Evolutionary conservation across 2,797 vertebrate genomes (phyloP), one percentile per base, ranked within the genome.

Genomic region (Parambassis ranga): DNA sequence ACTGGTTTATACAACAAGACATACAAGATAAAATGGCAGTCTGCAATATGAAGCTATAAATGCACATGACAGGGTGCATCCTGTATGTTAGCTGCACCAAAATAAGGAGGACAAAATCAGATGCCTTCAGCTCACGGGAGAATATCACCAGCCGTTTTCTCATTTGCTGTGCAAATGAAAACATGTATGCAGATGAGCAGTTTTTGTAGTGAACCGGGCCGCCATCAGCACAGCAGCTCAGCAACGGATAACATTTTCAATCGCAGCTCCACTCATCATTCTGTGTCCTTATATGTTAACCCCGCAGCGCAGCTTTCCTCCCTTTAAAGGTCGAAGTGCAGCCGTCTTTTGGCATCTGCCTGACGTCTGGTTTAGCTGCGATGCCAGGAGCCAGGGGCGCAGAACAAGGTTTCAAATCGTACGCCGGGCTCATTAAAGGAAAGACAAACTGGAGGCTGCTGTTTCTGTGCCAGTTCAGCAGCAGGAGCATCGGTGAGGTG

Each of bases 391-490:
- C 74, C 63, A 18, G 52, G 57, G 55, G 71, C 1, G 52, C 35
- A 26, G 47, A 63, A 82, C 82, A 46, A 66, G 75, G 62, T 82
- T 65, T 65, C n/a, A 56, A 84, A 79, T 73, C 37, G 46, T 64
- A 38, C 75, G 48, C 38, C 60, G 1, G 46, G 75, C 81, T 83
- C 80, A 81, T 87, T 82, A 84, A 72, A 72, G 33, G 22, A 57
- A 57, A 73, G 64, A 58, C 23, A 9, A 70, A 75, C 32, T 68
- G 71, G 76, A 71, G 47, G 79, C 47, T 32, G 43, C 28, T 28
- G 5, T 24, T 76, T 71, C 35, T 9, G 39, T 73, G 85, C 82
- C 85, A 85, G 56, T 78, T 81, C 82, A 65, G 84, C 67, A 44
- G 72, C 9, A 10, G 60, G 33, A 57, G 7, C 76, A 65, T 72